Conservation (phyloP, 2,113 vertebrate genomes). For the Megaceryle maxima region DNA sequence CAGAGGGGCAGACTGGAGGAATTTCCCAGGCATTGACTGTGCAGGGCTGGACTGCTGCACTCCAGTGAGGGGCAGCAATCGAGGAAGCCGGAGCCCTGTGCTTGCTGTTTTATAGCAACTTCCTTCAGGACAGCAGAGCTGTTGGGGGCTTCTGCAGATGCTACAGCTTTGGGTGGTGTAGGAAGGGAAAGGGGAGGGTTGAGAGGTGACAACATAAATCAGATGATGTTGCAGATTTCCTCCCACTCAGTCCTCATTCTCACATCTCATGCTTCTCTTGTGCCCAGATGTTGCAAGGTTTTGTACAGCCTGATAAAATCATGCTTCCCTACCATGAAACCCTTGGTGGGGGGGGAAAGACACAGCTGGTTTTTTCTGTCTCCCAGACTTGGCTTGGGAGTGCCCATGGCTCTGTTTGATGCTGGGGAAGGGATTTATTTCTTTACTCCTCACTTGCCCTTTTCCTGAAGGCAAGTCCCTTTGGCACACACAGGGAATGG, state of each 20-base stretch:
- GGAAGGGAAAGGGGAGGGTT: background rate
- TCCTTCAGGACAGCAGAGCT: background rate
- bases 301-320: background rate
- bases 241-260: background rate
- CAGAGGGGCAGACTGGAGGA: background rate
- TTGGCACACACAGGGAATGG: background rate
- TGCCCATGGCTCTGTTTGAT: background rate
- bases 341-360: background rate
- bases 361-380: background rate
- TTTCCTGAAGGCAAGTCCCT: background rate
- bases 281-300: background rate
- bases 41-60: background rate
- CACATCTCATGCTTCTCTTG: background rate
- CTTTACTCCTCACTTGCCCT: background rate
- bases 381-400: background rate
- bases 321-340: background rate
- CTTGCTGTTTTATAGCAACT: background rate
- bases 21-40: background rate
- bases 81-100: background rate
- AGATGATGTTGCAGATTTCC: background rate
- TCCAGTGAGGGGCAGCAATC: fast-evolving
- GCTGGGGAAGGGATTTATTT: background rate
- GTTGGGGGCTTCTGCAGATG: background rate
- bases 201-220: background rate
- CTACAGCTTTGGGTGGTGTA: background rate